Evolutionary conservation across 2,797 vertebrate species (phyloP).

Genomic region (Macrochelys suwanniensis): DNA sequence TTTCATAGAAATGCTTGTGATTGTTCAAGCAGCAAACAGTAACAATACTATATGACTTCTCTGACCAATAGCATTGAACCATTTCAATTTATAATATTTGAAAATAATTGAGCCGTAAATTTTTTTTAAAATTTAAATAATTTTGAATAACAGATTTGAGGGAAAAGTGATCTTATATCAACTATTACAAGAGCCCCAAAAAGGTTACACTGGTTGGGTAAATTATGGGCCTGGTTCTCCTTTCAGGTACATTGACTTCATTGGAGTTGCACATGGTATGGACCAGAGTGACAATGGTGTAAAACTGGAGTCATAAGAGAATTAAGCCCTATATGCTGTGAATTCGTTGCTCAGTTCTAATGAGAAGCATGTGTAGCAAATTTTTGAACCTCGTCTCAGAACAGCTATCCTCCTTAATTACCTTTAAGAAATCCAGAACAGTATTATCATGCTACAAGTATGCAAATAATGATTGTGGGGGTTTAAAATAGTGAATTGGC

Average conservation of each 20-base stretch:
- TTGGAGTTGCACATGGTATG: no score
- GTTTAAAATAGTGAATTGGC: not conserved
- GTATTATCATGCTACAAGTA: not conserved
- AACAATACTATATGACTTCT: not conserved
- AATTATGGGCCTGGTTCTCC: not conserved
- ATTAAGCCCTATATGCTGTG: not conserved
- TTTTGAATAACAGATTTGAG: not conserved
- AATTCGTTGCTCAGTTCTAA: not conserved
- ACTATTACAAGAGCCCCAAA: not conserved
- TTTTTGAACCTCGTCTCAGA: not conserved
- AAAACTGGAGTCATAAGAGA: no score
- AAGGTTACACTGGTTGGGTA: not conserved
- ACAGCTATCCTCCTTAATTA: not conserved
- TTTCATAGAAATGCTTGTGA: no score
- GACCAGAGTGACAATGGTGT: no score
- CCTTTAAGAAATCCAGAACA: not conserved
- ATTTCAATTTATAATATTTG: not conserved
- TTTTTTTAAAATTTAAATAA: not conserved
- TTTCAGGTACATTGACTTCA: not conserved
- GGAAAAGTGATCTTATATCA: not conserved
- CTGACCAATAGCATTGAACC: not conserved
- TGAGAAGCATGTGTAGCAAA: not conserved
- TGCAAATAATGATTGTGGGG: not conserved
- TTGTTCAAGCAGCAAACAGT: no score
- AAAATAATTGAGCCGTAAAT: not conserved